Evolutionary conservation across 2,797 vertebrate genomes (phyloP).

Genomic region (Rhinella marina): DNA sequence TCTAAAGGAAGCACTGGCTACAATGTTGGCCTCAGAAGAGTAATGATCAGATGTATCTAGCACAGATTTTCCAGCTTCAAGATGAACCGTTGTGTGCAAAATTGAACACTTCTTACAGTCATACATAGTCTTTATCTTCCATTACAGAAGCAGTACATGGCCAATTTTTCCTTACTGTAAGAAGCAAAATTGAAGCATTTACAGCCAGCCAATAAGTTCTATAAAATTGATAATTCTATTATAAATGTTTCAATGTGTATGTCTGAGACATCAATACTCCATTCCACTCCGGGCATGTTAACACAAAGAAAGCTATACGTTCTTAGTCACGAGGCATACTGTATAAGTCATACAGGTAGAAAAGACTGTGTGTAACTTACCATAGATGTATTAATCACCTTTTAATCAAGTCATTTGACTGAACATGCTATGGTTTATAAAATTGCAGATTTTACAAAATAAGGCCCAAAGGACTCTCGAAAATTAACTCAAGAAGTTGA

Average conservation of each 20-base stretch:
- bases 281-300: neutral
- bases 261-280: neutral
- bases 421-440: conserved; percentile 42
- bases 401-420: conserved; percentile 38
- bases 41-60: neutral
- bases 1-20: no score
- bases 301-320: neutral
- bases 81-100: neutral
- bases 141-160: neutral
- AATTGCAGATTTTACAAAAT: conserved; percentile 47
- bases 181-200: neutral
- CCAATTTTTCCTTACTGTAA: no score
- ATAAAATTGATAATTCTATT: neutral
- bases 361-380: neutral
- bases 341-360: neutral
- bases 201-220: neutral
- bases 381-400: conserved; percentile 19
- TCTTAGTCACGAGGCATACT: neutral
- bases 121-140: neutral
- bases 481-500: conserved; percentile 46
- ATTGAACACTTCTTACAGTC: neutral
- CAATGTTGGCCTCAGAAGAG: neutral
- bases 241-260: neutral
- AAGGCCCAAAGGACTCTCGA: conserved; percentile 27
- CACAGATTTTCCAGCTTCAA: neutral